Evolutionary conservation across 2,797 vertebrate genomes (phyloP), one percentile per base, ranked within the genome.

Genomic region (Tragelaphus eurycerus): DNA sequence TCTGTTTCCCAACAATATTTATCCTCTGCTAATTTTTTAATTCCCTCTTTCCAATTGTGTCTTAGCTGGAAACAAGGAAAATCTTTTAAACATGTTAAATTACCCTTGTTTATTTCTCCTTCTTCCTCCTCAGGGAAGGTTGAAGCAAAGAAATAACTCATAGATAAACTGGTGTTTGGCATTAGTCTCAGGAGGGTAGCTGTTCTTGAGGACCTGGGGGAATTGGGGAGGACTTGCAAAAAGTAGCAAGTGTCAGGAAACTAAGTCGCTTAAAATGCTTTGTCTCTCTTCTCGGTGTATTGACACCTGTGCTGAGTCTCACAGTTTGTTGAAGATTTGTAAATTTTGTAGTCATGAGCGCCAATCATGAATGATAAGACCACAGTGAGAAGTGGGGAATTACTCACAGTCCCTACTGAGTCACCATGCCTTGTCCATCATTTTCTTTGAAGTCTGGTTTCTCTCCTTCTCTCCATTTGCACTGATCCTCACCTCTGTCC

Each of bases 381-480:
- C 21, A 25, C 6, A 7, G 1, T 2, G 19, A 21, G 5, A 55
- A 85, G 14, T 2, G 57, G 25, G 46, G 21, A 57, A 25, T 86
- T 46, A 6, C 19, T 48, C 12, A 3, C 1, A 2, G 25, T 23
- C 11, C 5, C 13, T 15, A 17, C 8, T 55, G 21, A 57, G 43
- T 64, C 34, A 5, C 34, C 23, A 5, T 10, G 7, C 62, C 43
- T 29, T 52, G n/a, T 4, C 54, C 10, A 6, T 67, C 54, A 23
- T 67, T 94, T 79, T 64, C 87, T 86, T 79, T 5, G 10, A 84
- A 83, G 50, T 78, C 71, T 86, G 34, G 7, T 60, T 50, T 90
- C 43, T 27, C 81, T 29, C 55, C 23, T 81, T 50, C 34, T 85
- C 31, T 67, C 27, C 34, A 29, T 71, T 67, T 83, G 15, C 34